Evolutionary conservation across 1,140 invertebrate genomes (phyloP).

Genomic region (Drosophila malerkotliana): DNA sequence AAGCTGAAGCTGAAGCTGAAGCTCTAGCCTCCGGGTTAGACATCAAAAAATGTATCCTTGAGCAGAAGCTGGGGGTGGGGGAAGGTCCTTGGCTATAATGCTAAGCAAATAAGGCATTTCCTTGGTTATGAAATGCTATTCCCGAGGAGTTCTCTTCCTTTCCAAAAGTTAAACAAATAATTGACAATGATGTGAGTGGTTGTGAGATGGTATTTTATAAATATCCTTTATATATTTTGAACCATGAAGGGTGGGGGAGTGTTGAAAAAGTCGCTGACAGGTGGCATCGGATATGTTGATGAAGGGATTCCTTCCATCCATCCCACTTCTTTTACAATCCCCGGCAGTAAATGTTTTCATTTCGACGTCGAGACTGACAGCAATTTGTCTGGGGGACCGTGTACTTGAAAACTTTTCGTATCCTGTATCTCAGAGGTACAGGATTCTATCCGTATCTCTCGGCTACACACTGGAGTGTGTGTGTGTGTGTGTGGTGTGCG

Average conservation of each 20-base stretch:
- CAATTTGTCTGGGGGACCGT: constrained; percentile 44
- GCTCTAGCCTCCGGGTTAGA: constrained; percentile 26
- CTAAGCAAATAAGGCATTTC: constrained; percentile 63
- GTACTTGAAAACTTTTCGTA: constrained; percentile 14
- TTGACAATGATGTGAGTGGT: constrained; percentile 49
- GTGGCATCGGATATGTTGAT: constrained; percentile 37
- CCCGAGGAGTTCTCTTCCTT: not conserved
- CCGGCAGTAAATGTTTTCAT: constrained; percentile 72
- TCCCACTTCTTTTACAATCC: not conserved
- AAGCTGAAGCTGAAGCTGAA: not conserved
- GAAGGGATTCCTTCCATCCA: not conserved
- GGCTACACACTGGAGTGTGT: not conserved
- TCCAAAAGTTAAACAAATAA: constrained; percentile 57
- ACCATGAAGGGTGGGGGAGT: not conserved
- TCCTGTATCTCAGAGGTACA: not conserved
- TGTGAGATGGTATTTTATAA: constrained; percentile 3
- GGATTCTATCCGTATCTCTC: not conserved
- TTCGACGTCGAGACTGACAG: constrained; percentile 50
- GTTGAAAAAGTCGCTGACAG: constrained; percentile 52
- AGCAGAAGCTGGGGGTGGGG: not conserved
- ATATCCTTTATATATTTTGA: not conserved
- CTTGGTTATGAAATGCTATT: constrained; percentile 25
- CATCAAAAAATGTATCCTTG: constrained; percentile 29
- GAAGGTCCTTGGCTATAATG: constrained; percentile 48
- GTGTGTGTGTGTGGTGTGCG: constrained; percentile 14